A percentile compares a stretch with the other conserved stretches of the same genome.
phyloP scores from a whole-genome alignment of 2,888 invertebrate species.

The Trimorus sp. region DNA sequence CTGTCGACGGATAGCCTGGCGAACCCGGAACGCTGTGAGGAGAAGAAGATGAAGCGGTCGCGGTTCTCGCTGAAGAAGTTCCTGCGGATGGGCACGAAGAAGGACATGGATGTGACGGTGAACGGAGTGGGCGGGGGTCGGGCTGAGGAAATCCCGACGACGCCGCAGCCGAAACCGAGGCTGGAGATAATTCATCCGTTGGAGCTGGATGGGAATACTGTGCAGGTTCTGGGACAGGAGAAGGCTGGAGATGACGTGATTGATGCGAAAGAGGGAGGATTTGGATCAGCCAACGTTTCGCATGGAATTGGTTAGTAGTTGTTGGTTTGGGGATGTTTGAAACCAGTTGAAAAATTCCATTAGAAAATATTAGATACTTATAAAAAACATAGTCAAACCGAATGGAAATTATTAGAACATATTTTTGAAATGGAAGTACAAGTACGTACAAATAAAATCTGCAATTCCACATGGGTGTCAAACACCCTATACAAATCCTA shows the following conservation, averaged over 20 bases:
- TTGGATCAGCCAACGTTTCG: constrained; percentile 64
- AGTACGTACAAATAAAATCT: no score
- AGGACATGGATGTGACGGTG: constrained; percentile 84
- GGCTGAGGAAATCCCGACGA: constrained; percentile 67
- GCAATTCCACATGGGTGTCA: no score
- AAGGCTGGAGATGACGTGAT: constrained; percentile 79
- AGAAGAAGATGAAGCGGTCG: constrained; percentile 87
- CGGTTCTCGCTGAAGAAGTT: constrained; percentile 93
- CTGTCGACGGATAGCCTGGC: constrained; percentile 89
- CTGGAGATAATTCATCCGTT: constrained; percentile 94
- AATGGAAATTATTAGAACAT: no score
- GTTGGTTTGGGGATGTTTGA: no score
- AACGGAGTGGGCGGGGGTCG: constrained; percentile 80
- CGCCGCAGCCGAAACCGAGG: constrained; percentile 87
- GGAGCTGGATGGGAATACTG: constrained; percentile 91
- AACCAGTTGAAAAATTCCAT: no score
- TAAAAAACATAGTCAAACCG: no score
- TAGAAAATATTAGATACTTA: no score
- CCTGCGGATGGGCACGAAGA: constrained; percentile 89
- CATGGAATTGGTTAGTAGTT: constrained; percentile 65
- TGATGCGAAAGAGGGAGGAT: constrained; percentile 72
- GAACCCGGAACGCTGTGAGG: constrained; percentile 76
- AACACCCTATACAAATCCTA: no score
- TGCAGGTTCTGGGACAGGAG: constrained; percentile 87
- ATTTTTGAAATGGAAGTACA: no score